phyloP scores from a whole-genome alignment of 2,113 vertebrate genomes.

The Takifugu bimaculatus region DNA sequence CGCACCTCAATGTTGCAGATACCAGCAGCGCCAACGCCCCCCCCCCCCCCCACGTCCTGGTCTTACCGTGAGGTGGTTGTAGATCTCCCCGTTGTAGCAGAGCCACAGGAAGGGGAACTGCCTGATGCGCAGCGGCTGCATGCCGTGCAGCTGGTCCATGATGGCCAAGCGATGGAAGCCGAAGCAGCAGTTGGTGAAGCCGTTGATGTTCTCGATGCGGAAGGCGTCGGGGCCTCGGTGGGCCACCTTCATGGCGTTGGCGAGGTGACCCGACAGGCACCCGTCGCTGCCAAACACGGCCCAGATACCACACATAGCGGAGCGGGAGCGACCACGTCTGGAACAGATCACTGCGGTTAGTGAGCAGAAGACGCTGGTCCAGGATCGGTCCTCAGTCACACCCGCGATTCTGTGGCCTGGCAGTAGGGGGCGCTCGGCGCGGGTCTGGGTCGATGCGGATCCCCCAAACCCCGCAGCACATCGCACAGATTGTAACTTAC shows the following conservation, averaged over 20 bases:
- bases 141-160: conserved; percentile 89
- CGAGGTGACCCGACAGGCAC: conserved; percentile 86
- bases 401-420: too few relatives aligned
- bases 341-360: too few relatives aligned
- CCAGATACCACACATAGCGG: conserved; percentile 93
- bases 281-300: conserved; percentile 92
- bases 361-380: too few relatives aligned
- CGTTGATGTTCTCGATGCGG: conserved; percentile 91
- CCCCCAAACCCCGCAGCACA: too few relatives aligned
- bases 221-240: conserved; percentile 93
- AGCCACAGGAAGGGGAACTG: conserved; percentile 90
- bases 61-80: conserved; percentile 83
- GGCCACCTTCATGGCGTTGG: conserved; percentile 89
- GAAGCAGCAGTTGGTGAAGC: conserved; percentile 92
- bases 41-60: too few relatives aligned
- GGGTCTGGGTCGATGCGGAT: too few relatives aligned
- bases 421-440: too few relatives aligned
- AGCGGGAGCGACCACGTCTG: background rate
- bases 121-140: conserved; percentile 90
- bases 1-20: too few relatives aligned
- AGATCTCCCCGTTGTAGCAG: conserved; percentile 96
- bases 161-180: conserved; percentile 91
- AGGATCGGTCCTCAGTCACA: too few relatives aligned
- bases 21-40: too few relatives aligned
- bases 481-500: too few relatives aligned